These are phyloP conservation scores for Paradoxurus hermaphroditus DNA, from an alignment of 2,113 vertebrate genomes.

Conservation along the genomic window DNA sequence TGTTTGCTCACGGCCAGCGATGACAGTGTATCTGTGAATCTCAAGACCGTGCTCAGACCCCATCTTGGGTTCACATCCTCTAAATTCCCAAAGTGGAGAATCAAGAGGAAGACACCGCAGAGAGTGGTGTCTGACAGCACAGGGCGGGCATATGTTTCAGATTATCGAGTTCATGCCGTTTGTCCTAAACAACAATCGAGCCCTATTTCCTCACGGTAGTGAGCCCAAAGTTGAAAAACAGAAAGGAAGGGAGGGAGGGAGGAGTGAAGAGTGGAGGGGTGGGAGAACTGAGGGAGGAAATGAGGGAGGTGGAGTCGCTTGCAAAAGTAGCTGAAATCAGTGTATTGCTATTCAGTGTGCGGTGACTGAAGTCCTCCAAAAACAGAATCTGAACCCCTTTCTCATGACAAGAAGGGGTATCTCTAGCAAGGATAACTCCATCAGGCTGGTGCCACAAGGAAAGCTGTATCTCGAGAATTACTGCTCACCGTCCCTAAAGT, in stretches of 20 bases:
- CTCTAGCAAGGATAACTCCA: background rate
- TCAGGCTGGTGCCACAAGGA: fast-evolving
- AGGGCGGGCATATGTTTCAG: background rate
- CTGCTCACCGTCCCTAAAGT: background rate
- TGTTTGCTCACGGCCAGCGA: background rate
- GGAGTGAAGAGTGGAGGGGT: too few relatives aligned
- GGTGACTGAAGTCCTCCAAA: background rate
- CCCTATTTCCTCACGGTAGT: background rate
- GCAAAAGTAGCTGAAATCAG: background rate
- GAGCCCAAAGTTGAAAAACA: background rate
- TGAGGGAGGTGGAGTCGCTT: background rate
- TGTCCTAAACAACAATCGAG: background rate
- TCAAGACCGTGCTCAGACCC: background rate
- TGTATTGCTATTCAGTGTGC: background rate
- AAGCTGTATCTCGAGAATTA: fast-evolving
- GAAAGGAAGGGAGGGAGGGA: too few relatives aligned
- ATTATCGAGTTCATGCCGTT: background rate
- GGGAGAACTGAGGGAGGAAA: background rate
- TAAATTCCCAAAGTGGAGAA: background rate
- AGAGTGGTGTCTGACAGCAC: background rate
- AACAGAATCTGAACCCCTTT: background rate
- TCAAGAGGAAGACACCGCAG: fast-evolving
- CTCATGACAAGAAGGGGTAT: background rate
- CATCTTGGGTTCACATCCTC: background rate
- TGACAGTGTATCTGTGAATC: background rate